phyloP scores from a whole-genome alignment of 2,797 vertebrate genomes.

The Arrhamphus sclerolepis region DNA sequence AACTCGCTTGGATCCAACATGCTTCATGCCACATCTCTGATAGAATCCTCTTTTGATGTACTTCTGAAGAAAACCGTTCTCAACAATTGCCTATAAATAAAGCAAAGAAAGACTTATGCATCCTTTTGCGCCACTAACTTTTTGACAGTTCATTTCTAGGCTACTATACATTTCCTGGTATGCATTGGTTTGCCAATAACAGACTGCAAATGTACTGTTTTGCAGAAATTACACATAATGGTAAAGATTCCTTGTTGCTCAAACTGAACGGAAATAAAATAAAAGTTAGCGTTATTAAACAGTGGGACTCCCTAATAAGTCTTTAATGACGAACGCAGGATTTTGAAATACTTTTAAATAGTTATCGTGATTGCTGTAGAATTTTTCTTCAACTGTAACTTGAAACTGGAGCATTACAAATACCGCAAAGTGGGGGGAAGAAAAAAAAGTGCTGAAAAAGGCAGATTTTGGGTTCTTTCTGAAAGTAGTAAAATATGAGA shows the following conservation, averaged over 20 bases:
- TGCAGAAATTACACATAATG: conserved; percentile 20
- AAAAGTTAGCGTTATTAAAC: conserved; percentile 29
- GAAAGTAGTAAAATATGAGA: conserved; percentile 48
- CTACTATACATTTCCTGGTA: conserved; percentile 9
- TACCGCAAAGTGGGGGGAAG: conserved; percentile 1
- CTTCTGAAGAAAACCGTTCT: conserved; percentile 37
- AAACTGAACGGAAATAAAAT: conserved; percentile 11
- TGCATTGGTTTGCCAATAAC: conserved; percentile 21
- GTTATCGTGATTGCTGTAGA: conserved; percentile 21
- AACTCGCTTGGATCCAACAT: conserved; percentile 45
- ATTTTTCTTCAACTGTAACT: conserved; percentile 17
- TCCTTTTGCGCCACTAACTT: conserved; percentile 26
- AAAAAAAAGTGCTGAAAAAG: conserved; percentile 8
- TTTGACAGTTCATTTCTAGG: conserved; percentile 42
- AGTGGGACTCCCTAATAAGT: conserved; percentile 11
- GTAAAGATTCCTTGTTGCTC: conserved; percentile 19
- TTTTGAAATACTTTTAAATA: conserved; percentile 5
- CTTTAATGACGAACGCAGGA: conserved; percentile 19
- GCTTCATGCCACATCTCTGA: conserved; percentile 39
- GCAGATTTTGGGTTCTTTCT: conserved; percentile 25
- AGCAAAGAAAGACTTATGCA: conserved; percentile 25
- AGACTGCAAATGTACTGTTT: conserved; percentile 11
- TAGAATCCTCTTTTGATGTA: conserved; percentile 57
- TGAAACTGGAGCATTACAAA: conserved; percentile 31
- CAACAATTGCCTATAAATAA: conserved; percentile 47